Base-by-base conservation (phyloP, 2,113 vertebrate genomes). In the Sylvia atricapilla region DNA sequence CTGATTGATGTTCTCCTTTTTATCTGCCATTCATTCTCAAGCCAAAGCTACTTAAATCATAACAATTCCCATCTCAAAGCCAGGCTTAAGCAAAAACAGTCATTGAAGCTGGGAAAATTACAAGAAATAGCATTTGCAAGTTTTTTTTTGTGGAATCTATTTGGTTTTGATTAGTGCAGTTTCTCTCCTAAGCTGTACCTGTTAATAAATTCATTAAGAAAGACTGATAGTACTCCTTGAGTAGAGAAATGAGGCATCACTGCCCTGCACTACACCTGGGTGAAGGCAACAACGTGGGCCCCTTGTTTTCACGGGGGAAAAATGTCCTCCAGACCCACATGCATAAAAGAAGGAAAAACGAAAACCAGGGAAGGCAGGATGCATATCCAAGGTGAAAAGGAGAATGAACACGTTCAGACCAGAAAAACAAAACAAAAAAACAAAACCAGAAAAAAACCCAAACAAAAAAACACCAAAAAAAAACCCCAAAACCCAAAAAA, bases 371-470 rank as follows among this genome's bases (percentile, higher is more conserved):
- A 50, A 41, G 15, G 13, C n/a, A 25, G 10, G 5, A 6, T 4
- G 11, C 43, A 17, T 0, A 1, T 6, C 25, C 23, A 62, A 19
- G 23, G 7, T 37, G 3, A 44, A 52, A 73, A 80, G 47, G 9
- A 64, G 22, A 63, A 63, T 5, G 9, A 25, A 3, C 0, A 0
- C 25, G 6, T 58, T 88, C 46, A 76, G 37, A 56, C 1, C 0
- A 31, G 10, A 1, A 5, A 11, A 15, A 33, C 33, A 47, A 33
- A 10, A 12, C 3, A 10, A 8, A 2, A 10, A 17, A 28, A 13
- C 8, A 2, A 8, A n/a, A n/a, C n/a, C n/a, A n/a, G n/a, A n/a
- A 19, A 13, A 10, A 13, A n/a, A 9, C 6, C 6, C 10, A 22
- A n/a, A 17, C 37, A 8, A 37, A 37, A 37, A 37, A 37, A 37